A percentile compares a stretch with the other conserved stretches of the same genome.
phyloP scores from a whole-genome alignment of 2,888 invertebrate genomes.

The Eristalinus sepulchralis region DNA sequence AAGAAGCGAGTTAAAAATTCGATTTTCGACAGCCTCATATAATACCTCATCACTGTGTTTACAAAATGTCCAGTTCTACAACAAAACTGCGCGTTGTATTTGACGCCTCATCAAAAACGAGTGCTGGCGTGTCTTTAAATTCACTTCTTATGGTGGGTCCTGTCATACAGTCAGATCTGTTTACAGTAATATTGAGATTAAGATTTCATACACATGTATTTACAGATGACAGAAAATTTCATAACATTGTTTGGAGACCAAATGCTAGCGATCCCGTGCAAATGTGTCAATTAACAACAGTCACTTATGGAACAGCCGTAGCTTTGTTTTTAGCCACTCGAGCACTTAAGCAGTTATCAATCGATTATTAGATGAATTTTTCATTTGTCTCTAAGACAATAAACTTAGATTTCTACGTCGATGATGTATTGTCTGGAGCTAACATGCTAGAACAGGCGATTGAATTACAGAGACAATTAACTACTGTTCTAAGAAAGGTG shows the following conservation, averaged over 20 bases:
- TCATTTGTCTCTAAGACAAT: no score
- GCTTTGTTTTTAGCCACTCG: no score
- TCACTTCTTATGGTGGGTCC: constrained; percentile 22
- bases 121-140: constrained; percentile 24
- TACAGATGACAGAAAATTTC: constrained; percentile 59
- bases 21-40: constrained; percentile 33
- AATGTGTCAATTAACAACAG: constrained; percentile 36
- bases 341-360: no score
- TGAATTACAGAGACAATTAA: neutral
- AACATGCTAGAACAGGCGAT: constrained; percentile 7
- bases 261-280: constrained; percentile 26
- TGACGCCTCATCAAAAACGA: constrained; percentile 33
- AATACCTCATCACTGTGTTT: constrained; percentile 45
- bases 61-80: constrained; percentile 39
- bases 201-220: constrained; percentile 47
- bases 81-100: constrained; percentile 40
- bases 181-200: constrained; percentile 33
- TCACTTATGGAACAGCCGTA: constrained; percentile 30
- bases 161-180: constrained; percentile 34
- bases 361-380: no score
- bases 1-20: constrained; percentile 20
- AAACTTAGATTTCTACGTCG: neutral
- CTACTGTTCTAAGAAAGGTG: neutral
- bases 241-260: constrained; percentile 56
- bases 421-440: constrained; percentile 8